Evolutionary conservation across 2,797 vertebrate genomes (phyloP), one percentile per base, ranked within the genome.

Genomic region (Xenopus petersii): DNA sequence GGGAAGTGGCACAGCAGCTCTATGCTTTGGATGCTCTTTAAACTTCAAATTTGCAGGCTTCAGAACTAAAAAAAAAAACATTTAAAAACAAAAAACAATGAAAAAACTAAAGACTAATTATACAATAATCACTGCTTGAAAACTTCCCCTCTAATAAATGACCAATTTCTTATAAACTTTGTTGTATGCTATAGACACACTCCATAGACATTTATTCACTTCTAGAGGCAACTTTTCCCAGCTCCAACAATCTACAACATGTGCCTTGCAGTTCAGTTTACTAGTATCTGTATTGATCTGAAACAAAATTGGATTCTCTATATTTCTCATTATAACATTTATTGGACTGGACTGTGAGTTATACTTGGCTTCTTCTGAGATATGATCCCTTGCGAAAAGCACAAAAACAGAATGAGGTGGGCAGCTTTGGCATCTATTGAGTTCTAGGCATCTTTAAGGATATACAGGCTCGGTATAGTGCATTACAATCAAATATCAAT

Each of bases 291-390:
- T 78, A 73, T 78, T 78, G 75, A 78, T 73, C 70, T 73, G 16
- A 4, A 36, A 78, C 70, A 78, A 78, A 78, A 78, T 78, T 78
- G 75, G 70, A 78, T 78, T 73, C 70, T 73, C 70, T 69, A 69
- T 78, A 69, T 78, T 65, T 73, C 70, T 68, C 59, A 58, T 68
- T 77, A 72, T 65, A 77, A 69, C 75, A 24, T 71, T 78, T 78
- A 71, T 69, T 78, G 70, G 70, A 55, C 75, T 60, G 68, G 69
- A 64, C 70, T 68, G 68, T n/a, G 65, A 78, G 73, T 69, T 68
- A 77, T 77, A 69, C 64, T 63, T 73, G 49, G n/a, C 58, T 33
- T 65, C 60, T 66, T 64, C 24, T 64, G 59, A 68, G 65, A 67
- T 67, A 56, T 51, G 70, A 71, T 72, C 70, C 36, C 36, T 9